These are phyloP conservation scores for Dorcus hopei DNA, from an alignment of 2,888 invertebrate species.

Conservation along the genomic window DNA sequence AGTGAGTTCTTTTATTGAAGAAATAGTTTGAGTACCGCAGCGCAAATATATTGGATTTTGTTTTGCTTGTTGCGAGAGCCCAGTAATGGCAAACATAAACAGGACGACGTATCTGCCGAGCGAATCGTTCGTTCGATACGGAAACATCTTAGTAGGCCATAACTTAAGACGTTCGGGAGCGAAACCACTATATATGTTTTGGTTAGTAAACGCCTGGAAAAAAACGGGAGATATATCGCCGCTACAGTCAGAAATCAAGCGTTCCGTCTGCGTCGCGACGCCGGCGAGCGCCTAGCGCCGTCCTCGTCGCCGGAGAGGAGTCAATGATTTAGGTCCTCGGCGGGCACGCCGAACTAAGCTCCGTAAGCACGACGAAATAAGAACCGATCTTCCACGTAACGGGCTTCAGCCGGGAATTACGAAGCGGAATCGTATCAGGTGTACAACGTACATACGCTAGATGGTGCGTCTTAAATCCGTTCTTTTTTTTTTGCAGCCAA, in stretches of 20 bases:
- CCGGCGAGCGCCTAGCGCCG: slow-evolving; percentile 9
- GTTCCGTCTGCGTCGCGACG: neutral
- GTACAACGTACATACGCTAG: neutral
- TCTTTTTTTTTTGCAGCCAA: no score
- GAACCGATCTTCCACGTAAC: slow-evolving; percentile 21
- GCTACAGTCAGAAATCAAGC: slow-evolving; percentile 40
- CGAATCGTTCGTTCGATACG: neutral
- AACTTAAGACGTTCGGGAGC: slow-evolving; percentile 43
- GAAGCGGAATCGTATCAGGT: slow-evolving; percentile 8
- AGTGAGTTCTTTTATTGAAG: no score
- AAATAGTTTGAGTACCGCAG: no score
- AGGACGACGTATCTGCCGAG: no score
- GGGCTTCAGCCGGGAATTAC: slow-evolving; percentile 18
- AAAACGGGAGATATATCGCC: slow-evolving; percentile 43
- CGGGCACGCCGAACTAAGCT: neutral
- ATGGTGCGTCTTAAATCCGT: no score
- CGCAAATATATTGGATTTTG: no score
- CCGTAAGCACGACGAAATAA: slow-evolving; percentile 12
- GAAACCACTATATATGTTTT: slow-evolving; percentile 50
- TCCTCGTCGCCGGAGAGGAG: slow-evolving; percentile 10
- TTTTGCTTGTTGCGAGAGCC: no score
- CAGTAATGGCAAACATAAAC: no score
- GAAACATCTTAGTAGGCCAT: slow-evolving; percentile 27
- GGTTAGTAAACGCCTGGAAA: slow-evolving; percentile 44
- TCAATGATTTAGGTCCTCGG: slow-evolving; percentile 25